Evolutionary conservation across 2,113 vertebrate genomes (phyloP).

Genomic region (Gopherus evgoodei): DNA sequence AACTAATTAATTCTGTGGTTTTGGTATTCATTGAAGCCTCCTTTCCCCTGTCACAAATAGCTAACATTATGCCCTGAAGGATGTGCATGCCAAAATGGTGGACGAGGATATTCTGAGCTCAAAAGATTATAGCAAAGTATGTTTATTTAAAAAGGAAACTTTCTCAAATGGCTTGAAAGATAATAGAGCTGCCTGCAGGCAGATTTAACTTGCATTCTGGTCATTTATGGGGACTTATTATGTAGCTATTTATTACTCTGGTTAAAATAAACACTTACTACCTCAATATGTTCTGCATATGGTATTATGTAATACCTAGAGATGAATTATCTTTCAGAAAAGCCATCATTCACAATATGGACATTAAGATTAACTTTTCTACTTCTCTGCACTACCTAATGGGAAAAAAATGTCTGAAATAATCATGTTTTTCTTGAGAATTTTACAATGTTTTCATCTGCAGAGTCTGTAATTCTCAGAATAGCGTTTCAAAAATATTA

Average conservation of each 20-base stretch:
- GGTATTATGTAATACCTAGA: not conserved
- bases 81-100: not conserved
- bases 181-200: constrained; percentile 11
- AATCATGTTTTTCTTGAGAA: not conserved
- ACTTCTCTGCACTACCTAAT: not conserved
- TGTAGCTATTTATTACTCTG: not conserved
- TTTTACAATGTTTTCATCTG: not conserved
- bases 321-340: not conserved
- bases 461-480: not conserved
- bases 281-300: not conserved
- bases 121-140: constrained; percentile 27
- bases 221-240: not conserved
- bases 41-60: constrained; percentile 28
- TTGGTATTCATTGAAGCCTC: constrained; percentile 59
- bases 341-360: not conserved
- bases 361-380: not conserved
- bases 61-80: constrained; percentile 17
- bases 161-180: constrained; percentile 26
- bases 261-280: constrained; percentile 31
- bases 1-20: constrained; percentile 60
- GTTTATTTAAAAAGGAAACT: not conserved
- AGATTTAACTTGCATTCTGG: constrained; percentile 9
- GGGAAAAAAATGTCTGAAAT: not conserved
- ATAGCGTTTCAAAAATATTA: not conserved
- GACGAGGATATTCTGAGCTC: constrained; percentile 57